Base-by-base conservation (phyloP, 2,888 invertebrate species). In the Torymus tubicola region DNA sequence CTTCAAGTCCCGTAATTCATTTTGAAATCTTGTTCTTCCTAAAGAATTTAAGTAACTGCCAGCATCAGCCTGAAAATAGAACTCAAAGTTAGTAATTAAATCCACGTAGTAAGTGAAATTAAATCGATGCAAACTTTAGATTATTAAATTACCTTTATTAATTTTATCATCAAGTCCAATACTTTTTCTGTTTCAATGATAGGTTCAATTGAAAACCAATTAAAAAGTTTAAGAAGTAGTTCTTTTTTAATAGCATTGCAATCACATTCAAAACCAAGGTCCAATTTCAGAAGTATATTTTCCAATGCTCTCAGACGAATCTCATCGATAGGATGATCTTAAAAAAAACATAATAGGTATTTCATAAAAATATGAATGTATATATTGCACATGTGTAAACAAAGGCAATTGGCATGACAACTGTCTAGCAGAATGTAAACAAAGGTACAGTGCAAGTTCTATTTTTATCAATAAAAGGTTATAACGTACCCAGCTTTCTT, bases 141-240 rank as follows among this genome's bases (percentile, higher is more conserved):
- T 60, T 12, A 70, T 68, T 80, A 64, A 79, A 80, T 86, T 91
- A 94, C 94, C 91, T 93, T 92, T 53, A 94, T 87, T 73, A 93
- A 91, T 76, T 89, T 89, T 70, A 92, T 89, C 65, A 95, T 91
- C 78, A 95, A 91, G 74, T 92, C 89, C 58, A 95, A 90, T 76
- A 93, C 94, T 87, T 93, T 92, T 80, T 91, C 91, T 86, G 94
- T 93, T 77, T 93, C 89, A 0, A 92, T 90, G 57, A 92, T 91
- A 67, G 92, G 89, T 58, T 93, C 91, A 76, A 91, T 92, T 68
- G 93, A 88, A 87, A 95, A 94, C 95, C 95, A 95, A 70, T 93
- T 91, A 67, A 95, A 90, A 42, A 95, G 89, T 81, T 93, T 92
- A 70, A 92, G 90, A 24, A 95, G 87, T 18, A 95, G 90, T 85